Percentiles rank a stretch among this genome's conserved stretches.
phyloP scores from a whole-genome alignment of 64 coral and sea anemone genomes.

The Montipora efflorescens region DNA sequence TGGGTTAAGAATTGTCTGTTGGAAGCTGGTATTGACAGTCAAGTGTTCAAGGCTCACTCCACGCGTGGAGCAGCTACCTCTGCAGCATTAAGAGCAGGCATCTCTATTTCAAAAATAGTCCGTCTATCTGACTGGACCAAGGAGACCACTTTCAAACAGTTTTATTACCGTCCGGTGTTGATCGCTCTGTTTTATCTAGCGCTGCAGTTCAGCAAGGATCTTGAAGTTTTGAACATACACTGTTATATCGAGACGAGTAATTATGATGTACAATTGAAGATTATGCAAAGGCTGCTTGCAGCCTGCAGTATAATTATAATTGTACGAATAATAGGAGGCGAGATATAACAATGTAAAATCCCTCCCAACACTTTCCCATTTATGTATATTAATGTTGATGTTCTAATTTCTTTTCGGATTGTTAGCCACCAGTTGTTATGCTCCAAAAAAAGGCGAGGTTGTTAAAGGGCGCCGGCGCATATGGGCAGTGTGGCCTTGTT shows the following conservation, averaged over 20 bases:
- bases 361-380: background rate
- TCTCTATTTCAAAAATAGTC: constrained; percentile 21
- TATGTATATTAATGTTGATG: background rate
- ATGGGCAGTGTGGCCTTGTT: background rate
- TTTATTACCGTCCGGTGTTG: constrained; percentile 31
- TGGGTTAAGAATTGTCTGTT: constrained; percentile 31
- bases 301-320: constrained; percentile 32
- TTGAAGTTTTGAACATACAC: constrained; percentile 54
- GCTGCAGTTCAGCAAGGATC: background rate
- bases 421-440: background rate
- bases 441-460: background rate
- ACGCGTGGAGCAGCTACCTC: constrained; percentile 22
- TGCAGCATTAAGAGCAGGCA: constrained; percentile 14
- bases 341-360: constrained; percentile 63
- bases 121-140: constrained; percentile 34
- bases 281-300: constrained; percentile 61
- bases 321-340: constrained; percentile 50
- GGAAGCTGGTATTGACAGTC: constrained; percentile 5
- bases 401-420: background rate
- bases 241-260: constrained; percentile 60
- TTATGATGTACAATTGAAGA: constrained; percentile 62
- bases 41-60: constrained; percentile 50
- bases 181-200: background rate
- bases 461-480: background rate
- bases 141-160: constrained; percentile 31